A percentile compares a stretch with the other conserved stretches of the same genome.
Evolutionary conservation across 2,113 vertebrate genomes (phyloP).

Genomic region (Sinosuthora webbiana): DNA sequence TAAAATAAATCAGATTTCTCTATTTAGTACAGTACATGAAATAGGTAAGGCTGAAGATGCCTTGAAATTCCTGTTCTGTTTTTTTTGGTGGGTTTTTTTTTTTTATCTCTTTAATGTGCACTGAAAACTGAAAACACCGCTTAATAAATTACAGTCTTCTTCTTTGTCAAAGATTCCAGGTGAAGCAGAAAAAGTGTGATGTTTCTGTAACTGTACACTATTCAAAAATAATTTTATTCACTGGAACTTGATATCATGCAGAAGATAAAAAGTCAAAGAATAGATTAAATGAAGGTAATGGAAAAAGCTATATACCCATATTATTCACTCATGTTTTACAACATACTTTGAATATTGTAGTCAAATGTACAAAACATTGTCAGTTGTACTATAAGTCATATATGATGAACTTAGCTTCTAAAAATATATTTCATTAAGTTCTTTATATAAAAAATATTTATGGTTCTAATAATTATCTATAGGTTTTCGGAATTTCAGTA

Average conservation of each 20-base stretch:
- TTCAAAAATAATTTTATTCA: background rate
- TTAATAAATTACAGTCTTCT: background rate
- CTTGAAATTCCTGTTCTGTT: background rate
- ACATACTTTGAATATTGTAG: background rate
- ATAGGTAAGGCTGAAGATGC: background rate
- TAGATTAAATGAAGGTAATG: background rate
- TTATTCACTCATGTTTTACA: background rate
- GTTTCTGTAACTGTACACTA: background rate
- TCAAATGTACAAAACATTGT: background rate
- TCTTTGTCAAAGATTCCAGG: background rate
- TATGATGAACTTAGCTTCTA: background rate
- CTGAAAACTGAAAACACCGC: background rate
- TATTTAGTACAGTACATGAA: background rate
- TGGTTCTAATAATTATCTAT: background rate
- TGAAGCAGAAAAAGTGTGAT: background rate
- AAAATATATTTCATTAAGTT: background rate
- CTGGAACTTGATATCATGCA: background rate
- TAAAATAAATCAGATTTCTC: background rate
- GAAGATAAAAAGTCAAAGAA: conserved; percentile 12
- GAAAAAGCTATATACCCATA: background rate
- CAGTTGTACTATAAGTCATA: background rate
- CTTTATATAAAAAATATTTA: background rate
- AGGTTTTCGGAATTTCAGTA: conserved; percentile 20
- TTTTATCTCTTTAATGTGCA: background rate
- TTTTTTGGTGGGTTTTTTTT: background rate